A percentile compares a stretch with the other conserved stretches of the same genome.
phyloP scores from a whole-genome alignment of 2,113 vertebrate genomes.

The Lophochroa leadbeateri region DNA sequence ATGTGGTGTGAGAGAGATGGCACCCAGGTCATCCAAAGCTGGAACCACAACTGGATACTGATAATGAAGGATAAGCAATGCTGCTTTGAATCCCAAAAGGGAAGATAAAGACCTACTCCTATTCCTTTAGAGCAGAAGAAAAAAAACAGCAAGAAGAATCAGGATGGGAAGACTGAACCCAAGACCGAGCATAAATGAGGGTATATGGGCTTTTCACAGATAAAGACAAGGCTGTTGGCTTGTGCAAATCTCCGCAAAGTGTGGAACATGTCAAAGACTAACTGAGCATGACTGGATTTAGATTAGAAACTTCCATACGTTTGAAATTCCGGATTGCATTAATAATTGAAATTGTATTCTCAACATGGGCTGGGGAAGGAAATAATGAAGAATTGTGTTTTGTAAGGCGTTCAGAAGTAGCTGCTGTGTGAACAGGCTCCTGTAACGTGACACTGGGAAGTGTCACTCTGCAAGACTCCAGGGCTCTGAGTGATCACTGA shows the following conservation, averaged over 20 bases:
- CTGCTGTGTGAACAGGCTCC: background rate
- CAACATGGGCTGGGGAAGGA: background rate
- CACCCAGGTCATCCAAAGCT: background rate
- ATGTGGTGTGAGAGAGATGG: background rate
- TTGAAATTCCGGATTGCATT: background rate
- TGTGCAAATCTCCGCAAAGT: background rate
- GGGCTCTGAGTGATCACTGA: background rate
- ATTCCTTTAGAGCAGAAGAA: background rate
- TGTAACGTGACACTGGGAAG: background rate
- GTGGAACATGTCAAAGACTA: background rate
- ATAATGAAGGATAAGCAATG: background rate
- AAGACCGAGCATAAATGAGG: background rate
- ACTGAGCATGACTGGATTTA: background rate
- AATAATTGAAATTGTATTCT: background rate
- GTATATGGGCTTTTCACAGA: background rate
- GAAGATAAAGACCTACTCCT: background rate
- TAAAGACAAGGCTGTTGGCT: background rate
- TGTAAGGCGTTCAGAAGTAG: background rate
- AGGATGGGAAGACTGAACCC: background rate
- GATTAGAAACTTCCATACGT: background rate
- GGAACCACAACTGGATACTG: background rate
- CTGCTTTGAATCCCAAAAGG: background rate
- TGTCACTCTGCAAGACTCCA: background rate
- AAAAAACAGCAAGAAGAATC: background rate
- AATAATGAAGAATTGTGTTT: background rate